A percentile compares a stretch with the other conserved stretches of the same genome.
Conservation (phyloP, 2,888 invertebrate genomes). For the Clitarchus hookeri region DNA sequence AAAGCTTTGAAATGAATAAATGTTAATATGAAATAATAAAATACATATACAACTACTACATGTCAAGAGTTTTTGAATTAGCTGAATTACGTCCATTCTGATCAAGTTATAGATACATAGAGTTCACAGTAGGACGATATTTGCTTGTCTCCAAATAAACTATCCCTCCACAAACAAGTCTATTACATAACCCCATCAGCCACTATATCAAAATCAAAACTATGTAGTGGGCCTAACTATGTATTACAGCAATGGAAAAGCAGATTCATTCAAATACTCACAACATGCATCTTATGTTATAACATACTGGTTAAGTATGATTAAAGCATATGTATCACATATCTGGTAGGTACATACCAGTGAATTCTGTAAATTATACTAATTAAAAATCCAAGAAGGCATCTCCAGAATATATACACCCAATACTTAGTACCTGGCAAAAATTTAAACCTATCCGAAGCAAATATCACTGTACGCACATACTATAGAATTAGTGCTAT, state of each 20-base stretch:
- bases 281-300: neutral
- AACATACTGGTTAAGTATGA: neutral
- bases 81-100: too few species aligned
- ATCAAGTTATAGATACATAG: too few species aligned
- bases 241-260: neutral
- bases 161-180: too few species aligned
- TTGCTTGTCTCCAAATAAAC: too few species aligned
- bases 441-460: neutral
- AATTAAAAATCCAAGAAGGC: neutral
- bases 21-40: too few species aligned
- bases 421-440: neutral
- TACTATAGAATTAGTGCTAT: neutral
- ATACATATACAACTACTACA: too few species aligned
- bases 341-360: neutral
- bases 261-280: neutral
- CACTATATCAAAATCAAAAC: neutral
- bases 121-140: too few species aligned
- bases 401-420: neutral
- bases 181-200: neutral
- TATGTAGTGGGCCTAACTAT: neutral
- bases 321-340: slow-evolving; percentile 7
- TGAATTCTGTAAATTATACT: neutral
- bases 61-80: too few species aligned
- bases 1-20: too few species aligned
- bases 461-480: neutral